Conservation (phyloP, 2,113 vertebrate species). For the Puma concolor region DNA sequence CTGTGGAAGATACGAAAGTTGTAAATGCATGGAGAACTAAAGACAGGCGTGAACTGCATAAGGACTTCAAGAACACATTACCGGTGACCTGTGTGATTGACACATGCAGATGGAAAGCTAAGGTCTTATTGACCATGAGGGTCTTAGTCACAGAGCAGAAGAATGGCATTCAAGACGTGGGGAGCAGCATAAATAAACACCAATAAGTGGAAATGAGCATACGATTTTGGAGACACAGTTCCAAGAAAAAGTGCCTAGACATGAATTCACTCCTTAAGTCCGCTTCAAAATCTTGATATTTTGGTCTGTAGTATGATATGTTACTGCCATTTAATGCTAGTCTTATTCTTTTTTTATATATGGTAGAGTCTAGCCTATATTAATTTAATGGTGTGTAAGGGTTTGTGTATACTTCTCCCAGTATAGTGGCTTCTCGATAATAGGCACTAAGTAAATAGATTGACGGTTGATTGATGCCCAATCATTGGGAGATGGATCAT, state of each 20-base stretch:
- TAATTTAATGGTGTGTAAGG: background rate
- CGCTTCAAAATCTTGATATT: background rate
- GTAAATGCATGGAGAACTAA: background rate
- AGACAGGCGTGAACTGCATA: background rate
- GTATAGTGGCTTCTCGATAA: background rate
- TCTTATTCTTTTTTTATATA: background rate
- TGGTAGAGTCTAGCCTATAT: background rate
- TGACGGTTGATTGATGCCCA: background rate
- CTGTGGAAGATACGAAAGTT: background rate
- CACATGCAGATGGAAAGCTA: background rate
- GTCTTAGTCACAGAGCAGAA: background rate
- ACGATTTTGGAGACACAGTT: background rate
- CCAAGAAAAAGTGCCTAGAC: background rate
- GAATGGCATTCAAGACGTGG: background rate
- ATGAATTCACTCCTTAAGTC: background rate
- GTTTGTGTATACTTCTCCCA: background rate
- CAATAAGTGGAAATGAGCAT: background rate
- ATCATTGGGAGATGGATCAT: background rate
- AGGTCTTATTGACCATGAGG: background rate
- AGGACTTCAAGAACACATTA: background rate
- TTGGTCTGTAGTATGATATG: background rate
- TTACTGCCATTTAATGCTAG: background rate
- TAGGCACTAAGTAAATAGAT: background rate
- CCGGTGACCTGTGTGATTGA: background rate
- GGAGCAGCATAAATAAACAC: background rate